A percentile compares a stretch with the other conserved stretches of the same genome.
Conservation (phyloP, 2,888 invertebrate genomes). For the Tetragonisca angustula region DNA sequence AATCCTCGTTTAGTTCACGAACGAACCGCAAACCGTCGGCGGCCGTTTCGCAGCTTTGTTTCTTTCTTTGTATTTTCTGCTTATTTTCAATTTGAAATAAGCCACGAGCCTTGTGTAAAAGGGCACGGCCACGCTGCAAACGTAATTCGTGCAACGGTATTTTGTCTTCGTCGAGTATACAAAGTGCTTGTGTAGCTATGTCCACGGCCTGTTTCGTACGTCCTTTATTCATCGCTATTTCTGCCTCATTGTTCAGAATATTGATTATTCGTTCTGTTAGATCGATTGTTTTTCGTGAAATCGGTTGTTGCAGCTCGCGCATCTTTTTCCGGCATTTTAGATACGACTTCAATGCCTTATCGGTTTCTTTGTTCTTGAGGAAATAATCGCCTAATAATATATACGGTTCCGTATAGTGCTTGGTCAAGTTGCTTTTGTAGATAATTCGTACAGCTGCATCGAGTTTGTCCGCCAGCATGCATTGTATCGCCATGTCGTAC, state of each 20-base stretch:
- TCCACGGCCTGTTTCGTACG: constrained; percentile 26
- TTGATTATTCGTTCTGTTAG: constrained; percentile 62
- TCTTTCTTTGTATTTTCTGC: neutral
- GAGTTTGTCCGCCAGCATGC: constrained; percentile 16
- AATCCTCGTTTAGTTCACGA: constrained; percentile 12
- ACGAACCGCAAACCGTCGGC: constrained; percentile 44
- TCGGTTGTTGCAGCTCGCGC: neutral
- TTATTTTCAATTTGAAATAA: constrained; percentile 15
- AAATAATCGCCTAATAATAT: constrained; percentile 47
- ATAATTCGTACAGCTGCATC: constrained; percentile 25
- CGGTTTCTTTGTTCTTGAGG: constrained; percentile 7
- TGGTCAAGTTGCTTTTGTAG: constrained; percentile 26
- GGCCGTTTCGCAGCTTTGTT: constrained; percentile 12
- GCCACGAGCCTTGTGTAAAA: constrained; percentile 30
- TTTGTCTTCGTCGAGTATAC: constrained; percentile 37
- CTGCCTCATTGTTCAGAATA: constrained; percentile 59
- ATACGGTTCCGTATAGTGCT: constrained; percentile 33
- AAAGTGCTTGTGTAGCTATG: neutral
- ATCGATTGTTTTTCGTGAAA: constrained; percentile 30
- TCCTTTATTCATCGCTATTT: constrained; percentile 14
- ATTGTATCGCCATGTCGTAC: constrained; percentile 42
- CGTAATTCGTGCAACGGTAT: constrained; percentile 24
- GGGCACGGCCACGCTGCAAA: constrained; percentile 26
- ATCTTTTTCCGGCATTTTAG: constrained; percentile 25
- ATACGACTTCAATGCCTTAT: constrained; percentile 41